Evolutionary conservation across 92 coral and sea anemone genomes (phyloP), one percentile per base, ranked within the genome.

Genomic region (Parazoanthus swiftii): DNA sequence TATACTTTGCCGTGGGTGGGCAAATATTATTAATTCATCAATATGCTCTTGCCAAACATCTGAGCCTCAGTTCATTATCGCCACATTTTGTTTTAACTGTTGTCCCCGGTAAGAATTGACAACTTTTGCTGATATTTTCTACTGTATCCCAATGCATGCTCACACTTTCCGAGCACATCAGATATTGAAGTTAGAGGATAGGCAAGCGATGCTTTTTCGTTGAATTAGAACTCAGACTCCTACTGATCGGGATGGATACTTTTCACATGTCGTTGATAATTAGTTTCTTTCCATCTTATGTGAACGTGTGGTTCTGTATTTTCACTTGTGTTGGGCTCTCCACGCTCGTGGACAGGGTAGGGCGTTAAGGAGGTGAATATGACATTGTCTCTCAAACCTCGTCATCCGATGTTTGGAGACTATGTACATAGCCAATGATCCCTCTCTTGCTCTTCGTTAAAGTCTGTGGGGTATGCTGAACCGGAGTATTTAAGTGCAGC

Each of bases 261-360:
- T 85, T 84, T 16, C 85, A 75, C 91, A 89, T 89, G 85, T 89
- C 89, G 70, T 85, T 89, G 85, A 85, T 77, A 8, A 89, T 51
- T 21, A 89, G 51, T 82, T 82, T 82, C 39, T 88, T 50, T 46
- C 90, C 85, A 65, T 88, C 85, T 39, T 80, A 35, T 51, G 90
- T 77, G 85, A 77, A 77, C 73, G 78, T 79, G 76, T 48, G 21
- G 82, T 63, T 77, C 11, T 88, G 85, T 33, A 88, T 39, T 65
- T 79, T 79, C 77, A 63, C 43, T 66, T 59, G 86, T 20, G 86
- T 81, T 38, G 59, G 68, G 86, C 73, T 54, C 86, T 81, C 86
- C 36, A 63, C 25, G 76, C 86, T 66, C 68, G 39, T 65, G 56
- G 75, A 65, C 48, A 81, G 25, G 50, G 23, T 65, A 8, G 68